Evolutionary conservation across 2,888 invertebrate genomes (phyloP), one percentile per base, ranked within the genome.

Genomic region (Drosophila cyrtoloma): DNA sequence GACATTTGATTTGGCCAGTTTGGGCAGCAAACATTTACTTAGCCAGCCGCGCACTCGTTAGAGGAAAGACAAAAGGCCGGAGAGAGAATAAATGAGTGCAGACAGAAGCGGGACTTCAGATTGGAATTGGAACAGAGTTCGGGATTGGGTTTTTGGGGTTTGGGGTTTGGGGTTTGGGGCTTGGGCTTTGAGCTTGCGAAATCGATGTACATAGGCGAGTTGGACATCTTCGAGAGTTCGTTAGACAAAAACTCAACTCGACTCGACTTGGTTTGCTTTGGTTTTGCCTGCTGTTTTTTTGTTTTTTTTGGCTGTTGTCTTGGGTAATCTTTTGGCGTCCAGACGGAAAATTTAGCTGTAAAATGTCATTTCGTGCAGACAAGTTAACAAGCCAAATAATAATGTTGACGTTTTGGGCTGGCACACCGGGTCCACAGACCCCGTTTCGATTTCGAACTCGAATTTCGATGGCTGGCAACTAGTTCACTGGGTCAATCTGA

Each of bases 301-400:
- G 65, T 51, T 62, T 71, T 47, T 66, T 63, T 67, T 70, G 68
- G 70, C 68, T 75, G 81, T 80, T 78, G 77, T 78, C 75, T 78
- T 89, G 89, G 80, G 88, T 88, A 89, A 89, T 90, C 85, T 85
- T 75, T 26, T 47, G 47, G 47, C 75, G 84, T 77, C 82, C 84
- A 81, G 84, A 77, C 77, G 73, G 85, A 81, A 89, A 85, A 90
- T 85, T 88, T 85, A 81, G 90, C 87, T 83, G 91, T 91, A 91
- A 92, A 92, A 92, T 92, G 92, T 92, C 92, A 92, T 92, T 92
- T 92, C 92, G 92, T 92, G 92, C 92, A 91, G 89, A 86, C 90
- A 89, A 89, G 90, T 89, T 89, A 90, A 89, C 89, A 88, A 89
- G 89, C 82, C 89, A 90, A 86, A 90, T 90, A 91, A 90, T 88